Evolutionary conservation across 2,113 vertebrate species (phyloP).

Genomic region (Mormyrus lacerda): DNA sequence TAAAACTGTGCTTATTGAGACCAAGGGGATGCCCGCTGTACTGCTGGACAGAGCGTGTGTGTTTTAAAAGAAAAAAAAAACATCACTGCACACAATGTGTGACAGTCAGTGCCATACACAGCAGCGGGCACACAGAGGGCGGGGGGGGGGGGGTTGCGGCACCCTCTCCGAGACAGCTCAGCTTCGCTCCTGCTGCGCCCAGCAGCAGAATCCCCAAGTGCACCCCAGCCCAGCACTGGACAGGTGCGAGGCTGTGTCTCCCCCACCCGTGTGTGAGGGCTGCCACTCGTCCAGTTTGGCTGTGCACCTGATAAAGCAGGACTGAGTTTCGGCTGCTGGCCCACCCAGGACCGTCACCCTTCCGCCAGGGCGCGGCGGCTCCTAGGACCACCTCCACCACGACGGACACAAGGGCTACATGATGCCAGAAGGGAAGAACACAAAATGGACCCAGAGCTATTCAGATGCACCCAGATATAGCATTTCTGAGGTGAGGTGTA

Average conservation of each 20-base stretch:
- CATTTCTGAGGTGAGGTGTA: background rate
- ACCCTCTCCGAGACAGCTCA: too few species aligned
- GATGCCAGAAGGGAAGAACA: background rate
- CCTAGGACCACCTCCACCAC: background rate
- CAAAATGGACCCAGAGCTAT: background rate
- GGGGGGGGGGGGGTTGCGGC: background rate
- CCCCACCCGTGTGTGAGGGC: background rate
- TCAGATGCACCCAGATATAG: background rate
- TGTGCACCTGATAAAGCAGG: background rate
- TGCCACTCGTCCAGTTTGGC: background rate
- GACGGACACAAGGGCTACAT: background rate
- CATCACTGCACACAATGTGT: conserved; percentile 20
- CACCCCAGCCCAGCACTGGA: background rate
- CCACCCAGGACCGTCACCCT: background rate
- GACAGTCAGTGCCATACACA: conserved; percentile 30
- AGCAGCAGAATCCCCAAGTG: background rate
- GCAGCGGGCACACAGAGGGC: conserved; percentile 1
- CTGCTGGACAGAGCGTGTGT: conserved; percentile 14
- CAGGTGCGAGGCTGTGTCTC: background rate
- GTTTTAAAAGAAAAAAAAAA: conserved; percentile 16
- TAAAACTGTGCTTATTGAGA: background rate
- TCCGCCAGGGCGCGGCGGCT: background rate
- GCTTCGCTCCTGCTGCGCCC: background rate
- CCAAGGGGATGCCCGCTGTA: conserved; percentile 3
- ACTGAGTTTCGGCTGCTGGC: background rate